phyloP scores from a whole-genome alignment of 2,888 invertebrate genomes.

The Melinopterus prodromus region DNA sequence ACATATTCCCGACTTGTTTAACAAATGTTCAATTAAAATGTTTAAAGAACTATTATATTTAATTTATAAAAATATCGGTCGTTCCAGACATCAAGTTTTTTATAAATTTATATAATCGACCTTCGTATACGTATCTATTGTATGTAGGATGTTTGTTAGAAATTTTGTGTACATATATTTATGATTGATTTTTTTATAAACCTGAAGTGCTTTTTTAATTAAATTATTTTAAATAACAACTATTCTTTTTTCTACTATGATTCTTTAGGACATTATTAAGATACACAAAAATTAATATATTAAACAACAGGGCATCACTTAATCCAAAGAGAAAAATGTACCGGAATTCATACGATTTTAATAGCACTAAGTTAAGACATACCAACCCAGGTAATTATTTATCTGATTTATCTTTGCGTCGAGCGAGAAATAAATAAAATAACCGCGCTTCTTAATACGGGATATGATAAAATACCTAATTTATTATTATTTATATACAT shows the following conservation, averaged over 20 bases:
- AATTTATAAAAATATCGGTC: too few relatives aligned
- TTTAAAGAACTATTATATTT: too few relatives aligned
- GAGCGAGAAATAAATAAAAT: background rate
- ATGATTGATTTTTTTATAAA: background rate
- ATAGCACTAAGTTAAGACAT: background rate
- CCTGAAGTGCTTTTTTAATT: background rate
- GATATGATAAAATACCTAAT: background rate
- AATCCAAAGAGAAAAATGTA: background rate
- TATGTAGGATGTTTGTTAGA: background rate
- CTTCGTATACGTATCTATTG: background rate
- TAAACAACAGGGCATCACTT: background rate
- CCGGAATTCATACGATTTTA: background rate
- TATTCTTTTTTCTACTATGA: background rate
- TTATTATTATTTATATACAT: conserved; percentile 11
- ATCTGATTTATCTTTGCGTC: background rate
- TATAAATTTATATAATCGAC: background rate
- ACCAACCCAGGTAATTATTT: background rate
- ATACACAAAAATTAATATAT: too few relatives aligned
- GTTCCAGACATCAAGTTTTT: too few relatives aligned
- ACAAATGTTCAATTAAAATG: too few relatives aligned
- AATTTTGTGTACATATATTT: background rate
- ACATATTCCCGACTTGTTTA: background rate
- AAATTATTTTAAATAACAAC: background rate
- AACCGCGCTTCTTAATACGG: background rate
- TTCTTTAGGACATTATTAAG: too few relatives aligned